Percentiles rank a stretch among this genome's conserved stretches.
Conservation (phyloP, 2,888 invertebrate species). For the Caenorhabditis angaria region DNA sequence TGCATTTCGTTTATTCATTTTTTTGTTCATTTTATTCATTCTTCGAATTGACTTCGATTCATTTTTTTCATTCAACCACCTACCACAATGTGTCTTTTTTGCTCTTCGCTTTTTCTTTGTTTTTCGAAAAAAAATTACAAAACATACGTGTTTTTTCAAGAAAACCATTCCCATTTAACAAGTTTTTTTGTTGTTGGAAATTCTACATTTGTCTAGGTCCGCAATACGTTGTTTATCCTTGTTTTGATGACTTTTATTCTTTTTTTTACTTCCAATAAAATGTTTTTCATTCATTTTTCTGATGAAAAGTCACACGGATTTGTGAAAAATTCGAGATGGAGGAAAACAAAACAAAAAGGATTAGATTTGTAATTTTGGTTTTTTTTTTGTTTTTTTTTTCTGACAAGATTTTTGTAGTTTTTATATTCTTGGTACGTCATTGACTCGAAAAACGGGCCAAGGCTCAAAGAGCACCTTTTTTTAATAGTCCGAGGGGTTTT, state of each 20-base stretch:
- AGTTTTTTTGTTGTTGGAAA: not conserved
- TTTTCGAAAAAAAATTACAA: not conserved
- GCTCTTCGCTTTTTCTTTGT: not conserved
- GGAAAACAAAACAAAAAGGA: not conserved
- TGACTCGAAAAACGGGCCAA: too few species aligned
- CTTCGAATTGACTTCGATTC: not conserved
- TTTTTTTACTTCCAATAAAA: not conserved
- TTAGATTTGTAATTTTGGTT: too few species aligned
- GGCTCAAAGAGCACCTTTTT: too few species aligned
- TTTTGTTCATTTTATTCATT: not conserved
- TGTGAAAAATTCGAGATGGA: not conserved
- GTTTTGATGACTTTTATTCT: not conserved
- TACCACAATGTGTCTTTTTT: slow-evolving; percentile 5
- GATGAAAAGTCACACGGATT: slow-evolving; percentile 1
- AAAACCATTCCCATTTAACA: not conserved
- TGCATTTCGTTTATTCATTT: not conserved
- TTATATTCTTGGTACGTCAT: too few species aligned
- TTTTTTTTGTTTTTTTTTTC: not conserved
- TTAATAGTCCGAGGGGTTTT: too few species aligned
- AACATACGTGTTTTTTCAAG: slow-evolving; percentile 7
- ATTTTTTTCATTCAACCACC: not conserved
- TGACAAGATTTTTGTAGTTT: not conserved
- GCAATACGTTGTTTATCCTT: not conserved
- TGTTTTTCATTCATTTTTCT: not conserved
- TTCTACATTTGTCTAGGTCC: not conserved